Evolutionary conservation across 2,888 invertebrate genomes (phyloP), one percentile per base, ranked within the genome.

Genomic region (Chaetogeoica ovagalla): DNA sequence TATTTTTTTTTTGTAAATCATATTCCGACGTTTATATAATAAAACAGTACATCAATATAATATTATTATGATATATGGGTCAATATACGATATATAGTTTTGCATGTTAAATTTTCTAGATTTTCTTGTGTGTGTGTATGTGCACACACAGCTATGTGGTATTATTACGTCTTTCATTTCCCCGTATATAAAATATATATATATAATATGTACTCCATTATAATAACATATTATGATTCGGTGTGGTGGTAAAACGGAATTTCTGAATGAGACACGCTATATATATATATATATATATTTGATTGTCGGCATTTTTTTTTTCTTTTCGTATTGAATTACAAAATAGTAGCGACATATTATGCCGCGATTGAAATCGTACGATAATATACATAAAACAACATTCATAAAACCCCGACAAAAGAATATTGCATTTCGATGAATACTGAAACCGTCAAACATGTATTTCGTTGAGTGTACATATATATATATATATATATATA

Each of bases 251-350:
- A 71, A 59, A 59, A 71, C 21, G 39, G 39, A n/a, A 60, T 43
- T 60, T 60, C 19, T 59, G 43, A 23, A 11, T 13, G 39, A 60
- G 71, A 60, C 43, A 59, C 17, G n/a, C n/a, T n/a, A n/a, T n/a
- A n/a, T n/a, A n/a, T n/a, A n/a, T n/a, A n/a, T n/a, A n/a, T n/a
- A 43, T 43, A 43, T 43, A 39, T 48, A 43, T 71, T 59, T 43
- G 5, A 11, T 43, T 8, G 43, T 43, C 59, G 43, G 71, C 39
- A 43, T 59, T 71, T 71, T 39, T 30, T 55, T 55, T 4, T 3
- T 39, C 39, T 70, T 57, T 13, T 57, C 9, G 17, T 39, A 43
- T 71, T 59, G 23, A 71, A 71, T 59, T 71, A 71, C 59, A 39
- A 71, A 37, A 43, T 59, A 39, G 39, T 9, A 30, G 30, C 30